Base-by-base conservation (phyloP, 2,113 vertebrate genomes). In the Heterotis niloticus region DNA sequence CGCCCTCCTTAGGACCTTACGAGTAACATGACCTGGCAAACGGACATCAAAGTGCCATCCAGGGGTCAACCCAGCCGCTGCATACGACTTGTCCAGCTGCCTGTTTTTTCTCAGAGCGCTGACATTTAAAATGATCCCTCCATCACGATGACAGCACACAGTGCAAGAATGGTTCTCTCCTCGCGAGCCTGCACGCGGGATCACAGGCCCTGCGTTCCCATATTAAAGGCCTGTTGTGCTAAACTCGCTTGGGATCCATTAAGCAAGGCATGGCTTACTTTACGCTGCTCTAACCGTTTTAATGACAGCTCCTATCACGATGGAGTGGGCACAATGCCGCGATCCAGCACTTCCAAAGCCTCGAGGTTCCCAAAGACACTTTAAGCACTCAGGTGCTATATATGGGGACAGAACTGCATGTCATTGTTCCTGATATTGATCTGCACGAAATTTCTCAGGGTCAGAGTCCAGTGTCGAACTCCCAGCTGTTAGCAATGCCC, bases 241-340 rank as follows among this genome's bases (percentile, higher is more conserved):
- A 12, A 20, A 64, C 34, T 54, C 34, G 3, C 28, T 11, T 18
- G 44, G 67, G 68, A 28, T 62, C 26, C 68, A 72, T 24, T 72
- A 73, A 73, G 56, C n/a, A 24, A 17, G 28, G 16, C 26, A 62
- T 57, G 34, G 16, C 10, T 16, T 69, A 17, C 54, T 64, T 64
- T 52, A 24, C 68, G 72, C 72, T 72, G 29, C 64, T 79, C 57
- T 9, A 44, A 52, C 52, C 16, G 67, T 5, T 51, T 64, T 72
- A 79, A 72, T 24, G 23, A 73, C 29, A 51, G n/a, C 44, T 17
- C 69, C n/a, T 14, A 23, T 72, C 59, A 79, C 56, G 2, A 69
- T 16, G 4, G n/a, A 64, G 24, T 72, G 18, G 64, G 20, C 59
- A 72, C 14, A 44, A 0, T 29, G 14, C 10, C 17, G 64, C 77